phyloP scores from a whole-genome alignment of 1,140 invertebrate species.

The Bombyx mori region DNA sequence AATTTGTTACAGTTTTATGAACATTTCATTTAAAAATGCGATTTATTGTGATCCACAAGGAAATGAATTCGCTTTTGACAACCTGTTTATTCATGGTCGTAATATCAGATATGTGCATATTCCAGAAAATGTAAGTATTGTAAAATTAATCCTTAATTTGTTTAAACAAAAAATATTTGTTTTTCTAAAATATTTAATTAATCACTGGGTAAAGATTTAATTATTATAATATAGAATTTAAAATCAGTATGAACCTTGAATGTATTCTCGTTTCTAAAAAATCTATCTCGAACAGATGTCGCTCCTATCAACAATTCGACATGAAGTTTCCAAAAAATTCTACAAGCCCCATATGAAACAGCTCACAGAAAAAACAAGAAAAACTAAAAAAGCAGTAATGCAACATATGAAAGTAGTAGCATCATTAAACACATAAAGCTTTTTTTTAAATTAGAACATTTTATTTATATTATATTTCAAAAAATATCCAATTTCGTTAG shows the following conservation, averaged over 20 bases:
- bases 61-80: conserved; percentile 59
- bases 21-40: conserved; percentile 75
- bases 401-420: conserved; percentile 57
- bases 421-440: conserved; percentile 21
- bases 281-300: conserved; percentile 24
- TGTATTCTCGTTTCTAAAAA: too few relatives aligned
- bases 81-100: conserved; percentile 75
- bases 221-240: too few relatives aligned
- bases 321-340: conserved; percentile 30
- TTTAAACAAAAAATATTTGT: neutral
- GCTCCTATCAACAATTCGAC: conserved; percentile 40
- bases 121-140: conserved; percentile 73
- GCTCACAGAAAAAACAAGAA: conserved; percentile 39
- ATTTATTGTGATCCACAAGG: conserved; percentile 73
- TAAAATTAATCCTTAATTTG: neutral
- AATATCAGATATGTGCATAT: conserved; percentile 79
- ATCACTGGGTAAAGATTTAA: too few relatives aligned
- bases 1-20: conserved; percentile 75
- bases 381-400: conserved; percentile 47
- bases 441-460: neutral
- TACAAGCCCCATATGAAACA: conserved; percentile 19
- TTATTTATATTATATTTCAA: too few relatives aligned
- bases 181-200: too few relatives aligned
- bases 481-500: neutral
- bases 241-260: too few relatives aligned